Base-by-base conservation (phyloP, 2,113 vertebrate species). In the Myocastor coypus region DNA sequence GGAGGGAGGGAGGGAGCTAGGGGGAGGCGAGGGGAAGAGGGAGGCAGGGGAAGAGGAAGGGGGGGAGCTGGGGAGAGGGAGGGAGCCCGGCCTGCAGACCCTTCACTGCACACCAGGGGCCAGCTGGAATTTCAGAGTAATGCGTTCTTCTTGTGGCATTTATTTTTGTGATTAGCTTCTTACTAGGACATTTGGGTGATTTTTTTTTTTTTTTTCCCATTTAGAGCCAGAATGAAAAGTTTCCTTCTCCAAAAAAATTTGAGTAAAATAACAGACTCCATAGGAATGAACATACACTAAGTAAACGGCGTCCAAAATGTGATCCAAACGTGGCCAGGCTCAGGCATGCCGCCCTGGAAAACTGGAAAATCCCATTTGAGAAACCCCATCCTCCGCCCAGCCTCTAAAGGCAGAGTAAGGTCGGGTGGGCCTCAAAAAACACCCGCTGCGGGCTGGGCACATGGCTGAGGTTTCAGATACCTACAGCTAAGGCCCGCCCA, bases 71-170 rank as follows among this genome's bases (percentile, higher is more conserved):
- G 57, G 28, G 57, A 34, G 78, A 82, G 81, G 5, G 34, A 42
- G 40, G 19, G 28, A 64, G 5, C 7, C 11, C 5, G 8, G 4
- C 30, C 6, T 16, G 0, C 0, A 0, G 37, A 0, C 10, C 26
- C 42, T 28, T 52, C 37, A 1, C 34, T 22, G 26, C 46, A 69
- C 0, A 37, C 26, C 12, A 4, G 32, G 20, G 68, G 10, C 34
- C 1, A 20, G 40, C 46, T 57, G 5, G 68, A 28, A 57, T 34
- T 30, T 22, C 59, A 61, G 6, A 46, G 22, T 13, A 0, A 16
- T 10, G 7, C 13, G 81, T 95, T 42, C 75, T 57, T 75, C 66
- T 30, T 12, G 55, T 4, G 13, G 16, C 0, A 2, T 63, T 86
- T 64, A 64, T 82, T 83, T 91, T 84, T 77, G 71, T 5, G 2